Base-by-base conservation (phyloP, 1,140 invertebrate genomes). In the Drosophila bifasciata region DNA sequence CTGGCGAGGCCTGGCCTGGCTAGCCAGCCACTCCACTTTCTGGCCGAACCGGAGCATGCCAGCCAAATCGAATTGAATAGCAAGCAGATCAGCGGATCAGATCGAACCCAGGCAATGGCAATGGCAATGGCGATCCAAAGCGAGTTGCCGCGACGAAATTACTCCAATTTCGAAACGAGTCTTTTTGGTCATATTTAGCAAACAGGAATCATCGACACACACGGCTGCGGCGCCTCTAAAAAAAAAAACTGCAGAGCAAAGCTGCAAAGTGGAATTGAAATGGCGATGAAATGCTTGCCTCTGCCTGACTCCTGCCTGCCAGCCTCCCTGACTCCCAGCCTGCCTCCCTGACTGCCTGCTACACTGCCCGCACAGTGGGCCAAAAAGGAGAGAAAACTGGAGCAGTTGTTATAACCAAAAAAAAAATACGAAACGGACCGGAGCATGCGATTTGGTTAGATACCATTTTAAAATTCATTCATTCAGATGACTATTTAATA, bases 141-240 rank as follows among this genome's bases (percentile, higher is more conserved):
- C 8, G 28, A 28, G 28, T 28, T 8, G 58, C 55, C 21, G 78
- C 73, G 60, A 80, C 78, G 76, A 90, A 90, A 89, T 90, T 90
- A 90, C 89, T 90, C 89, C 89, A 90, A 90, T 90, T 90, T 89
- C 83, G 66, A 81, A 86, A 88, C 78, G 67, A 66, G 79, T 75
- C 69, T 83, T 88, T 81, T 86, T 88, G 78, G 74, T 83, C 84
- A 88, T 86, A 83, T 90, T 90, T 86, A 89, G 89, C 75, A 89
- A 90, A 90, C 89, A 89, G 84, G 89, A 90, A 90, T 80, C 63
- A 90, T 80, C 63, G 28, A 49, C 44, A 39, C 41, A 46, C 39
- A 62, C 48, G 59, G 21, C 25, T 16, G 51, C 16, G 64, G 46
- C 56, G 51, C 36, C 50, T 58, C 59, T 55, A 58, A 58, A 62